These are phyloP conservation scores for Quadroppia sp. DNA, from an alignment of 2,888 invertebrate species.

Conservation along the genomic window DNA sequence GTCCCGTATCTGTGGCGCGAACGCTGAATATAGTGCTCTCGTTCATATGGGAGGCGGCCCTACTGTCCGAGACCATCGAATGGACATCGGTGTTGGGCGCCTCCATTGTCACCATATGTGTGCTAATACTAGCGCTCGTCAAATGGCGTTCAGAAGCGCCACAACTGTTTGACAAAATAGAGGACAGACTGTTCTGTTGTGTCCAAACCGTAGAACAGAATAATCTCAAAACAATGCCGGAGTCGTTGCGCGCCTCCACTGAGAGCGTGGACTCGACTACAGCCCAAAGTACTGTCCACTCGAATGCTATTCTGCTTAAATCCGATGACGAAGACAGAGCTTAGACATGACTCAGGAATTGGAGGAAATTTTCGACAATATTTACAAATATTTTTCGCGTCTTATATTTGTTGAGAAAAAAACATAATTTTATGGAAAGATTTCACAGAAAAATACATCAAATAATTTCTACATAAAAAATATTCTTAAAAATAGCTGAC, in stretches of 20 bases:
- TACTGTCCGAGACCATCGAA: constrained; percentile 30
- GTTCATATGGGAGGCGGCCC: constrained; percentile 70
- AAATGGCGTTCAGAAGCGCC: constrained; percentile 39
- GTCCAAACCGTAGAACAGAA: background rate
- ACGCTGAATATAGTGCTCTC: constrained; percentile 87
- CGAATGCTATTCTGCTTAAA: constrained; percentile 37
- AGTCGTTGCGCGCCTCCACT: constrained; percentile 7
- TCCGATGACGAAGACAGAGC: background rate
- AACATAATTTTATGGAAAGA: too few relatives aligned
- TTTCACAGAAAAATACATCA: too few relatives aligned
- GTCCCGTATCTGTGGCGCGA: constrained; percentile 82
- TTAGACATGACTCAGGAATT: too few relatives aligned
- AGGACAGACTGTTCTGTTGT: background rate
- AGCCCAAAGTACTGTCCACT: constrained; percentile 38
- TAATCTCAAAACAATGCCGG: background rate
- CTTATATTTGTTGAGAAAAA: too few relatives aligned
- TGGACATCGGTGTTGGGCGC: constrained; percentile 42
- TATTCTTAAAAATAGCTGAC: too few relatives aligned
- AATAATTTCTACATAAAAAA: too few relatives aligned
- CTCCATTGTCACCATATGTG: constrained; percentile 33
- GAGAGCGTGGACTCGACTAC: constrained; percentile 35
- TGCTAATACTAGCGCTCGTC: constrained; percentile 35
- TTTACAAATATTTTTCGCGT: too few relatives aligned
- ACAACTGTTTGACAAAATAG: background rate
- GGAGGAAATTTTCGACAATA: too few relatives aligned